Conservation (phyloP, 2,888 invertebrate species). For the Fissipunctia ypsillon region DNA sequence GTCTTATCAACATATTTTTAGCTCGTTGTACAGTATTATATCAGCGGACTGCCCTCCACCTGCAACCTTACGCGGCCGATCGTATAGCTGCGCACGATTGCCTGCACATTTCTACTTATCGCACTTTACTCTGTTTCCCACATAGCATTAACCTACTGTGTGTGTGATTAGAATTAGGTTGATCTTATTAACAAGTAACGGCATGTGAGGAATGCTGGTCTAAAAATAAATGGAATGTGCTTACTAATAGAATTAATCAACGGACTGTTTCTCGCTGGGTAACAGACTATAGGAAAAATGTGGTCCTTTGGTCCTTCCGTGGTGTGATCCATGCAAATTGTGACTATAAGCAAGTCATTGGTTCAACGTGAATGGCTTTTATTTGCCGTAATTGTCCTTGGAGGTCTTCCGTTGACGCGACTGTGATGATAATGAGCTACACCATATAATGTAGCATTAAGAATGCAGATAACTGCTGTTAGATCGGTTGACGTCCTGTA, state of each 20-base stretch:
- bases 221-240: conserved; percentile 48
- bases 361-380: conserved; percentile 2
- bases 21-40: conserved; percentile 63
- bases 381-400: conserved; percentile 38
- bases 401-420: conserved; percentile 44
- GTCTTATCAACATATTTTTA: conserved; percentile 43
- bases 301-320: not conserved
- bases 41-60: conserved; percentile 69
- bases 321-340: not conserved
- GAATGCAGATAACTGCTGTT: conserved; percentile 21
- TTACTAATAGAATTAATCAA: conserved; percentile 23
- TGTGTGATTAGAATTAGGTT: conserved; percentile 59
- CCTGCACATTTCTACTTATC: conserved; percentile 66
- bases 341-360: not conserved
- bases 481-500: not conserved
- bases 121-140: conserved; percentile 62
- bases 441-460: conserved; percentile 7
- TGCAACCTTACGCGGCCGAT: conserved; percentile 73
- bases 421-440: conserved; percentile 23
- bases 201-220: conserved; percentile 28
- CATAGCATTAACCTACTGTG: conserved; percentile 65
- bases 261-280: not conserved
- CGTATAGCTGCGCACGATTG: conserved; percentile 62
- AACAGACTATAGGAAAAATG: not conserved
- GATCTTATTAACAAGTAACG: conserved; percentile 42